Base-by-base conservation (phyloP, 2,113 vertebrate genomes). In the Caloenas nicobarica region DNA sequence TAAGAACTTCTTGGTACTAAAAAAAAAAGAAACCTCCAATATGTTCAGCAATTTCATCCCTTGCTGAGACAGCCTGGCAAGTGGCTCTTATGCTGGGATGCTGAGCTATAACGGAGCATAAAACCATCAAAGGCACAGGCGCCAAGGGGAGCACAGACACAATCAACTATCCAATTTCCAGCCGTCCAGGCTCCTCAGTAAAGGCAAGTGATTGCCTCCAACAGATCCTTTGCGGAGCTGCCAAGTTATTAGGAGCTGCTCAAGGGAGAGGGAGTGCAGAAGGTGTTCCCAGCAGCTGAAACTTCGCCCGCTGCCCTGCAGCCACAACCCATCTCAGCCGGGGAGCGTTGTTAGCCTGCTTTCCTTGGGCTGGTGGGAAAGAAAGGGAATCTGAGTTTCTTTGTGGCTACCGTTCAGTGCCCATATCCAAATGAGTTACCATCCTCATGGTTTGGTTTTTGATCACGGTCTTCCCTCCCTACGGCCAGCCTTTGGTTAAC, bases 131-230 rank as follows among this genome's bases (percentile, higher is more conserved):
- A 81, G 13, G 62, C 84, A 73, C 70, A 62, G 38, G 10, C n/a
- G 4, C 68, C 71, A 91, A 91, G 88, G 87, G 88, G 73, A 74
- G 88, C 81, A 83, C 34, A 70, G 86, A 51, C 70, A 86, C 86
- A 94, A 86, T 89, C 92, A 86, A 3, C 42, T 91, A 57, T 66
- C 70, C 86, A 38, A n/a, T 82, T 53, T 94, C 61, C 89, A 96
- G 69, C 60, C 24, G 0, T 62, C 88, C 62, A 51, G 34, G 60
- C 44, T 60, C 40, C 88, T 78, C 56, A 86, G 80, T 66, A 61
- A 62, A 57, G 80, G 84, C 40, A 54, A 89, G 38, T 13, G 54
- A 89, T 62, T 81, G 73, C 69, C 64, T 88, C 86, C 78, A 81
- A 48, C 51, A 68, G 87, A 92, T 62, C 62, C 80, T 86, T 68